Conservation (phyloP, 2,113 vertebrate genomes). For the Heterotis niloticus region DNA sequence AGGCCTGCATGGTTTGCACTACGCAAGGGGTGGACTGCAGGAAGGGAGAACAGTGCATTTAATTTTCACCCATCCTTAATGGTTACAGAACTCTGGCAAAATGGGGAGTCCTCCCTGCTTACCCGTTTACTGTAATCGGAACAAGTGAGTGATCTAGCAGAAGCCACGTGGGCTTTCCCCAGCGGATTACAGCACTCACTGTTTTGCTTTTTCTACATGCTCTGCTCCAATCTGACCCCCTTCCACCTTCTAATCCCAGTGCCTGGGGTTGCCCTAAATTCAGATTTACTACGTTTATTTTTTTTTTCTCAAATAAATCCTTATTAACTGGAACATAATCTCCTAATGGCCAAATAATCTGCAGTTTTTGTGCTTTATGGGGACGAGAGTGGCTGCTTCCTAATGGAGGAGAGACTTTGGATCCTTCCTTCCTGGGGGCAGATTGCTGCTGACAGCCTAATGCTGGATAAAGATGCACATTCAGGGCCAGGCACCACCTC, state of each 20-base stretch:
- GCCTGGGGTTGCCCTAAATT: slow-evolving; percentile 37
- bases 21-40: neutral
- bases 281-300: slow-evolving; percentile 48
- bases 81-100: neutral
- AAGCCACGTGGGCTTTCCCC: neutral
- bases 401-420: slow-evolving; percentile 33
- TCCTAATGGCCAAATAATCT: slow-evolving; percentile 58
- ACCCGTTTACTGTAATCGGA: neutral
- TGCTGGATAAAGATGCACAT: slow-evolving; percentile 19
- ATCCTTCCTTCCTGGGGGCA: slow-evolving; percentile 50
- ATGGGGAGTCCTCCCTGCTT: neutral
- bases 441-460: slow-evolving; percentile 37
- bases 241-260: slow-evolving; percentile 40
- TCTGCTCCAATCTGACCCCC: neutral
- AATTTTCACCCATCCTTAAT: no score
- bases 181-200: neutral
- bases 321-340: slow-evolving; percentile 38
- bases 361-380: slow-evolving; percentile 46
- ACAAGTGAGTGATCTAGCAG: neutral
- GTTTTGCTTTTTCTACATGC: neutral
- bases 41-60: no score
- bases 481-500: slow-evolving; percentile 6
- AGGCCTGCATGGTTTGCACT: neutral
- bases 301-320: slow-evolving; percentile 31
- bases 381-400: slow-evolving; percentile 40